phyloP scores from a whole-genome alignment of 64 coral and sea anemone genomes.

The Montipora sp. region DNA sequence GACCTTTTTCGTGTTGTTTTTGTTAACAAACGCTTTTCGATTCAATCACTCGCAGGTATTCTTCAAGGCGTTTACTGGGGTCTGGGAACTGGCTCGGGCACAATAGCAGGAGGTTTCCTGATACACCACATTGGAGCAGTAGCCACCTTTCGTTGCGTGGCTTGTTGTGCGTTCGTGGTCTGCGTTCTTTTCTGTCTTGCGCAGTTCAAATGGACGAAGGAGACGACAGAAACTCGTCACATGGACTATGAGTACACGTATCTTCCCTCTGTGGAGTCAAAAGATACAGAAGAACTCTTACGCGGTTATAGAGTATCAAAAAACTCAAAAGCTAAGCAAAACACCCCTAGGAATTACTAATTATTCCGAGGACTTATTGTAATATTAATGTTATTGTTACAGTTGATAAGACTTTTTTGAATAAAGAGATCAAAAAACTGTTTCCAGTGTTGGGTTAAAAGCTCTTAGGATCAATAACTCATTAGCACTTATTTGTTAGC shows the following conservation, averaged over 20 bases:
- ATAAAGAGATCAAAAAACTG: too few relatives aligned
- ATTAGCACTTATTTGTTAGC: too few relatives aligned
- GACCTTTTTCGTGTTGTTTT: too few relatives aligned
- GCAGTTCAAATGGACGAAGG: slow-evolving; percentile 74
- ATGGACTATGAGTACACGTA: slow-evolving; percentile 81
- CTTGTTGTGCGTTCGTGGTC: slow-evolving; percentile 66
- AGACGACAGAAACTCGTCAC: slow-evolving; percentile 33
- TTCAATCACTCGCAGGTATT: slow-evolving; percentile 51
- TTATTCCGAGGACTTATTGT: not conserved
- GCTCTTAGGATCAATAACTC: too few relatives aligned
- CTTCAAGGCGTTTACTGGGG: slow-evolving; percentile 95
- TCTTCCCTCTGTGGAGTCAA: slow-evolving; percentile 73
- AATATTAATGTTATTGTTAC: too few relatives aligned
- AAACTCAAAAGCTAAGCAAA: slow-evolving; percentile 5
- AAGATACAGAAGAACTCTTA: slow-evolving; percentile 82
- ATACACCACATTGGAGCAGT: slow-evolving; percentile 91
- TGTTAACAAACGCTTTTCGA: not conserved
- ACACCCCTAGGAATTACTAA: not conserved
- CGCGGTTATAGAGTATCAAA: slow-evolving; percentile 69
- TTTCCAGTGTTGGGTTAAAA: too few relatives aligned
- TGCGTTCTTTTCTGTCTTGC: slow-evolving; percentile 75
- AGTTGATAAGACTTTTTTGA: too few relatives aligned
- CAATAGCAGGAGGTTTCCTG: slow-evolving; percentile 83
- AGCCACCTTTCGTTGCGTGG: slow-evolving; percentile 78
- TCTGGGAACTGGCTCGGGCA: slow-evolving; percentile 83